Conservation (phyloP, 1,140 invertebrate genomes). For the Leptopilina clavipes region DNA sequence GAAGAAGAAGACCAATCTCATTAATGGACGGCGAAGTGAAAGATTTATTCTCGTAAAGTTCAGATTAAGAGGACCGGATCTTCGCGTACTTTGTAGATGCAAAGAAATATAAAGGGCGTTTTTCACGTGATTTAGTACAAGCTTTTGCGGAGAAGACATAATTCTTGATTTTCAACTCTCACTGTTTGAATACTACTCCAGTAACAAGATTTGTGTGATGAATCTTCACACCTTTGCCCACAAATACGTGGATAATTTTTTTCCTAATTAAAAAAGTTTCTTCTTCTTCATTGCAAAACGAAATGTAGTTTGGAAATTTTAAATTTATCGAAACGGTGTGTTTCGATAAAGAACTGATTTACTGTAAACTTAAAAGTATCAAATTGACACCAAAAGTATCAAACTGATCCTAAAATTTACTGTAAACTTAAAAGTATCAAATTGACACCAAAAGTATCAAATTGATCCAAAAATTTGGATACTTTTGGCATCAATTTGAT, state of each 20-base stretch:
- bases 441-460: no score
- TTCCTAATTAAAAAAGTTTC: background rate
- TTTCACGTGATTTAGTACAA: conserved; percentile 24
- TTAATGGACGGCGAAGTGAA: background rate
- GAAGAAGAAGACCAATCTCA: conserved; percentile 22
- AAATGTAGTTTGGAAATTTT: background rate
- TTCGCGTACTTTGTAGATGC: conserved; percentile 1
- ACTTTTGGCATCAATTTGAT: no score
- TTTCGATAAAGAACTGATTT: no score
- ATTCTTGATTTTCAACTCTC: conserved; percentile 29
- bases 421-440: no score
- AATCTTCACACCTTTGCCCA: background rate
- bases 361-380: no score
- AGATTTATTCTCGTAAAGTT: conserved; percentile 32
- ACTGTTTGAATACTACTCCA: background rate
- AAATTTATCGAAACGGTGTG: no score
- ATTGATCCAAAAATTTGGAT: no score
- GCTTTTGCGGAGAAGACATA: conserved; percentile 19
- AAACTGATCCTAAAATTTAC: no score
- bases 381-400: no score
- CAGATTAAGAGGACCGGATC: conserved; percentile 22
- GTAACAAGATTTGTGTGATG: background rate
- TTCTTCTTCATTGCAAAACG: background rate
- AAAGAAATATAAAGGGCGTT: conserved; percentile 26
- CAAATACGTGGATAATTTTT: background rate